Percentiles rank a stretch among this genome's conserved stretches.
Conservation (phyloP, 2,113 vertebrate genomes). For the Neomonachus schauinslandi region DNA sequence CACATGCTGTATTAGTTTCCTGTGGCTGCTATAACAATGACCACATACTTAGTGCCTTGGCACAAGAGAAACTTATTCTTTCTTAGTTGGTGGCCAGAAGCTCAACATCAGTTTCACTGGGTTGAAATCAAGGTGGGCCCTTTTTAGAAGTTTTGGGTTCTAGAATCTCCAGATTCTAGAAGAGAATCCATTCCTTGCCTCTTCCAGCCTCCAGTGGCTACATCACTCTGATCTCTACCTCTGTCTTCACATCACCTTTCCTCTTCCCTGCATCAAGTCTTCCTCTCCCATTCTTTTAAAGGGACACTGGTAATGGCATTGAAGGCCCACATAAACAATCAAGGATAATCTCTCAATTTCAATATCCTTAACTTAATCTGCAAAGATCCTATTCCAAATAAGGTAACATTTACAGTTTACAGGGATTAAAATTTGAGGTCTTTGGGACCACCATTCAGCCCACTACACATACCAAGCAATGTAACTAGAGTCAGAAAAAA, state of each 20-base stretch:
- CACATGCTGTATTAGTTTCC: background rate
- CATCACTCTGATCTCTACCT: background rate
- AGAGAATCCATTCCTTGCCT: background rate
- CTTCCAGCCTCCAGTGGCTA: background rate
- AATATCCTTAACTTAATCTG: background rate
- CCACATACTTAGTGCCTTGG: background rate
- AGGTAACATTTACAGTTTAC: background rate
- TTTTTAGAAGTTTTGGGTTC: background rate
- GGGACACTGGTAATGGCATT: background rate
- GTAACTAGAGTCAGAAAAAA: background rate
- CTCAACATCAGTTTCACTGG: background rate
- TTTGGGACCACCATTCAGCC: background rate
- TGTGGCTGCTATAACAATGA: background rate
- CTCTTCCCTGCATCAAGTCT: background rate
- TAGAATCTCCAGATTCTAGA: background rate
- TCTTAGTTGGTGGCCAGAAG: background rate
- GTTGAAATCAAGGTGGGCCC: background rate
- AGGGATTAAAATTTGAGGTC: background rate
- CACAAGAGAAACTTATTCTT: background rate
- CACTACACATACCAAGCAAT: background rate
- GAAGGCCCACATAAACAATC: background rate
- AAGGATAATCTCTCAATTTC: background rate
- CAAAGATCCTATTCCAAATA: background rate
- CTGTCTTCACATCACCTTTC: background rate
- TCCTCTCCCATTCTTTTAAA: background rate